A percentile compares a stretch with the other conserved stretches of the same genome.
phyloP scores from a whole-genome alignment of 2,113 vertebrate genomes.

The Zosterops lateralis region DNA sequence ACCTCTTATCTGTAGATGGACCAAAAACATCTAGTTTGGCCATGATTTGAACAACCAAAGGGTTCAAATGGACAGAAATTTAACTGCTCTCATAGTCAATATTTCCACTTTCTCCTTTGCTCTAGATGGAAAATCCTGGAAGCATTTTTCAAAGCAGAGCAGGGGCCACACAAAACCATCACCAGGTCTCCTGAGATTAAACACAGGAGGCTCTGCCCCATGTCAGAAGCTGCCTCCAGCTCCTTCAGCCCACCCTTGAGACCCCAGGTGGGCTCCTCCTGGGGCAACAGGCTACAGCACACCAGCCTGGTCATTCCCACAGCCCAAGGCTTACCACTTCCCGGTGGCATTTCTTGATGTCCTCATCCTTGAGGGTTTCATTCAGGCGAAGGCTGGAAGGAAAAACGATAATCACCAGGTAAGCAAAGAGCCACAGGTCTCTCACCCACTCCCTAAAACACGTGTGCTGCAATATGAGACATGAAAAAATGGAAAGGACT shows the following conservation, averaged over 20 bases:
- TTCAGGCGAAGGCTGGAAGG: conserved; percentile 66
- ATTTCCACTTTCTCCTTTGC: neutral
- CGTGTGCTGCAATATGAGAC: fast-evolving
- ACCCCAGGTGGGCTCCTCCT: neutral
- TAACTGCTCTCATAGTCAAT: neutral
- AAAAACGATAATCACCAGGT: neutral
- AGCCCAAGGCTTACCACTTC: conserved; percentile 67
- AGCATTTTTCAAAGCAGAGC: neutral
- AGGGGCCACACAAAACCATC: fast-evolving
- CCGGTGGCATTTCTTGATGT: conserved; percentile 70
- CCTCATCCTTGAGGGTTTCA: conserved; percentile 66
- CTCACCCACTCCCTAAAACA: neutral
- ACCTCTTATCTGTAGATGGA: neutral
- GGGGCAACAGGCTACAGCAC: neutral
- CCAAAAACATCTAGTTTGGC: fast-evolving
- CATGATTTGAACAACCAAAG: neutral
- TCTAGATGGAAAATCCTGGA: neutral
- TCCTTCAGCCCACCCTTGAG: neutral
- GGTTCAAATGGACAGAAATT: fast-evolving
- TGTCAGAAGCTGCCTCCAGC: fast-evolving
- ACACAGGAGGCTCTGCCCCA: neutral
- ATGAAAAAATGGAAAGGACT: fast-evolving
- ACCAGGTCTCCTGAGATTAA: neutral
- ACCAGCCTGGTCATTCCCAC: neutral
- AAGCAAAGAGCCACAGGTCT: neutral